phyloP scores from a whole-genome alignment of 2,113 vertebrate species.

The Miniopterus natalensis region DNA sequence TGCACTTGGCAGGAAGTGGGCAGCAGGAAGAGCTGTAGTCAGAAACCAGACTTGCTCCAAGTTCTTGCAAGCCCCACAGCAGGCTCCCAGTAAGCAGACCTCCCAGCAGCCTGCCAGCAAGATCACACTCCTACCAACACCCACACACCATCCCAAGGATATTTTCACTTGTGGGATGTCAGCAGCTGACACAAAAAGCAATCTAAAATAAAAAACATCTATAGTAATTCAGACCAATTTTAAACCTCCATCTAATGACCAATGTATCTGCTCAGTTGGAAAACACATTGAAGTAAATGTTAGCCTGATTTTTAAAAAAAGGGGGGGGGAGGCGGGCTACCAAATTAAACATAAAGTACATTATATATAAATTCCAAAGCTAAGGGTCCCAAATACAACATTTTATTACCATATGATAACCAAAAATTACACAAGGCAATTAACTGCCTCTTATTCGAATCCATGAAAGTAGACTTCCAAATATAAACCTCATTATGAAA shows the following conservation, averaged over 20 bases:
- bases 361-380: not conserved
- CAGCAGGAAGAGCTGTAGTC: not conserved
- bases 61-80: slow-evolving; percentile 10
- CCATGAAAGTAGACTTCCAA: slow-evolving; percentile 34
- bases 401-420: not conserved
- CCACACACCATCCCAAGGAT: slow-evolving; percentile 40
- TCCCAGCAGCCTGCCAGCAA: slow-evolving; percentile 1
- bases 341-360: slow-evolving; percentile 41
- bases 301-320: not conserved
- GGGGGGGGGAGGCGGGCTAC: not conserved
- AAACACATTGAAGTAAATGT: slow-evolving; percentile 51
- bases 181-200: slow-evolving; percentile 64
- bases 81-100: slow-evolving; percentile 23
- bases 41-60: slow-evolving; percentile 50
- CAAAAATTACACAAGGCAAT: not conserved
- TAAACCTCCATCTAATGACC: not conserved
- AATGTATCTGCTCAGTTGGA: slow-evolving; percentile 40
- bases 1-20: not conserved
- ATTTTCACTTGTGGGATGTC: slow-evolving; percentile 55
- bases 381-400: slow-evolving; percentile 3
- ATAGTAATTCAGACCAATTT: not conserved
- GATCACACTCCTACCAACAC: slow-evolving; percentile 14
- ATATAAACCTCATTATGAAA: not conserved
- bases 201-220: slow-evolving; percentile 66
- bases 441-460: not conserved